Percentiles rank a stretch among this genome's conserved stretches.
These are phyloP conservation scores for Ophioninae sp. DNA, from an alignment of 2,888 invertebrate genomes.

Conservation along the genomic window DNA sequence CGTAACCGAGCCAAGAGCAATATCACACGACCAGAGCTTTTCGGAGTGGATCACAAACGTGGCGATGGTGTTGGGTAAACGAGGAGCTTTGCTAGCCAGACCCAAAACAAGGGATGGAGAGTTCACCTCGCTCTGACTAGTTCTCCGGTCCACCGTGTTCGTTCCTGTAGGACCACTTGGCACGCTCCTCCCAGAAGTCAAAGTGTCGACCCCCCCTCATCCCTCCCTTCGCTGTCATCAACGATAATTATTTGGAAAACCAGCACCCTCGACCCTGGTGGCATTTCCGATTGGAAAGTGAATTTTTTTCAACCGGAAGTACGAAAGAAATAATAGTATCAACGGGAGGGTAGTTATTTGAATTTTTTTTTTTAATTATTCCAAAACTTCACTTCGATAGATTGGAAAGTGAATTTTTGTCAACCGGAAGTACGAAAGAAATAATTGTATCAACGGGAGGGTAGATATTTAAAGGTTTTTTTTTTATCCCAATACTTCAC, in stretches of 20 bases:
- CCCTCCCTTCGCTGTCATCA: not conserved
- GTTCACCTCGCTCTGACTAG: slow-evolving; percentile 3
- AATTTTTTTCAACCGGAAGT: too few species aligned
- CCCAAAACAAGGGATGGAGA: slow-evolving; percentile 39
- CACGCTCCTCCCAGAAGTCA: slow-evolving; percentile 21
- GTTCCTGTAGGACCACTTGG: slow-evolving; percentile 26
- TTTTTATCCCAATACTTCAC: too few species aligned
- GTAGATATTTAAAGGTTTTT: too few species aligned
- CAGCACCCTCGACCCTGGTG: not conserved
- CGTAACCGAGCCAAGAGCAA: slow-evolving; percentile 59
- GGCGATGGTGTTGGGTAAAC: slow-evolving; percentile 40
- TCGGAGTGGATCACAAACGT: slow-evolving; percentile 59
- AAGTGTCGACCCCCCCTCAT: slow-evolving; percentile 2
- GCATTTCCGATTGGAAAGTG: too few species aligned
- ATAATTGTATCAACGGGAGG: too few species aligned
- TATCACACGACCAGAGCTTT: slow-evolving; percentile 57
- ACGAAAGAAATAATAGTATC: too few species aligned
- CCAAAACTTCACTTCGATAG: too few species aligned
- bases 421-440: too few species aligned
- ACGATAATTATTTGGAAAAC: slow-evolving; percentile 14
- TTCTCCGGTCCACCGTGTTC: slow-evolving; percentile 48
- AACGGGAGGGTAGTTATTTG: too few species aligned
- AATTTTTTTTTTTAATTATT: too few species aligned
- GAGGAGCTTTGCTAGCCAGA: slow-evolving; percentile 26
- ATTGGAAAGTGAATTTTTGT: too few species aligned